These are phyloP conservation scores for Grantiella picta DNA, from an alignment of 2,113 vertebrate genomes.

Conservation along the genomic window DNA sequence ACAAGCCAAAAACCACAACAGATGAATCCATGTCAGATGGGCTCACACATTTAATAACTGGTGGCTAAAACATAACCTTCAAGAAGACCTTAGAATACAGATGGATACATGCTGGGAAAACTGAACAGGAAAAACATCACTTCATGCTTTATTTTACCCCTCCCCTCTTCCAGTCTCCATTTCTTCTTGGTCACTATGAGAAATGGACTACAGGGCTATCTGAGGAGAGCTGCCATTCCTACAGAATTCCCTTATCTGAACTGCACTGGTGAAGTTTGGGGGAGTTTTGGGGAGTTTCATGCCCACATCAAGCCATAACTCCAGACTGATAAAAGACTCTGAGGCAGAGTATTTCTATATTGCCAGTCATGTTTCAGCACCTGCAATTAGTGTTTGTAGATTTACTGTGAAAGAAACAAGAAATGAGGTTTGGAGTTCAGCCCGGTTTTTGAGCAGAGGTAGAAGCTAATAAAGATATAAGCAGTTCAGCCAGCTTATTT, in stretches of 20 bases:
- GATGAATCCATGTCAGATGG: neutral
- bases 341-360: neutral
- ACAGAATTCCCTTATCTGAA: neutral
- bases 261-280: neutral
- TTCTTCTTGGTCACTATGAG: neutral
- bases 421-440: neutral
- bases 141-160: neutral
- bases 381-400: neutral
- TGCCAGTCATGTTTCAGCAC: neutral
- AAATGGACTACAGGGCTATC: neutral
- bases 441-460: neutral
- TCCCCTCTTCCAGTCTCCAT: neutral
- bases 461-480: neutral
- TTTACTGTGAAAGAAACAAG: neutral
- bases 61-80: neutral
- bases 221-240: neutral
- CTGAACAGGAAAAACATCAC: neutral
- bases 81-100: neutral
- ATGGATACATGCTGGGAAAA: neutral
- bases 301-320: neutral
- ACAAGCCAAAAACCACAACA: neutral
- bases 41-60: neutral
- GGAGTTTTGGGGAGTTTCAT: neutral
- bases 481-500: neutral
- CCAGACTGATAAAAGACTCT: neutral